A percentile compares a stretch with the other conserved stretches of the same genome.
Conservation (phyloP, 2,113 vertebrate genomes). For the Leucoraja erinaceus region DNA sequence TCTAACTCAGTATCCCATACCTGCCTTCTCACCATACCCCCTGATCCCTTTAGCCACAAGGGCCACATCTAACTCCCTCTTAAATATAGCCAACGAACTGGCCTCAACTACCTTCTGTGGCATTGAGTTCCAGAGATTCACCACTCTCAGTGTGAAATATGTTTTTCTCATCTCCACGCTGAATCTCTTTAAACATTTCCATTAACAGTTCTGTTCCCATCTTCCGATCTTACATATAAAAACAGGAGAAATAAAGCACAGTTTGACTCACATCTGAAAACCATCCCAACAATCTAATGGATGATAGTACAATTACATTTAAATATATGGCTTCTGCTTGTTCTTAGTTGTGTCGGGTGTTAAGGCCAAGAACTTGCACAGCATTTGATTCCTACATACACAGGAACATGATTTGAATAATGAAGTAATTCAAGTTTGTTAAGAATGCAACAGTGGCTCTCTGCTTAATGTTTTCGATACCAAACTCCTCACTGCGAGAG, state of each 20-base stretch:
- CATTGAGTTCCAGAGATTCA: too few species aligned
- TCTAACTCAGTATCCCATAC: too few species aligned
- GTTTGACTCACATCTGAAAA: neutral
- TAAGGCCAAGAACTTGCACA: neutral
- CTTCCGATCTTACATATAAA: too few species aligned
- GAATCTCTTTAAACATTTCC: too few species aligned
- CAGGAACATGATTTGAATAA: neutral
- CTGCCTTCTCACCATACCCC: too few species aligned
- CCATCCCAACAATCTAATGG: neutral
- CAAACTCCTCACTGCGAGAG: neutral
- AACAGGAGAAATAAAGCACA: neutral
- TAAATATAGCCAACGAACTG: too few species aligned
- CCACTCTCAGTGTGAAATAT: too few species aligned
- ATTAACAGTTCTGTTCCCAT: too few species aligned
- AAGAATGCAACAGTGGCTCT: neutral
- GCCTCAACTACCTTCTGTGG: too few species aligned
- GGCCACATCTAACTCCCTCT: too few species aligned
- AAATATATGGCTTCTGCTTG: neutral
- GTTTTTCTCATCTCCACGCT: too few species aligned
- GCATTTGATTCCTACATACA: neutral
- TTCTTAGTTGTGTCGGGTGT: neutral
- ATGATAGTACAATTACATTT: neutral
- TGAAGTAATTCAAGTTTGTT: neutral
- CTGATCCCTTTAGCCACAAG: too few species aligned
- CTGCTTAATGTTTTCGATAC: neutral